Evolutionary conservation across 2,113 vertebrate species (phyloP), one percentile per base, ranked within the genome.

Genomic region (Caracal caracal): DNA sequence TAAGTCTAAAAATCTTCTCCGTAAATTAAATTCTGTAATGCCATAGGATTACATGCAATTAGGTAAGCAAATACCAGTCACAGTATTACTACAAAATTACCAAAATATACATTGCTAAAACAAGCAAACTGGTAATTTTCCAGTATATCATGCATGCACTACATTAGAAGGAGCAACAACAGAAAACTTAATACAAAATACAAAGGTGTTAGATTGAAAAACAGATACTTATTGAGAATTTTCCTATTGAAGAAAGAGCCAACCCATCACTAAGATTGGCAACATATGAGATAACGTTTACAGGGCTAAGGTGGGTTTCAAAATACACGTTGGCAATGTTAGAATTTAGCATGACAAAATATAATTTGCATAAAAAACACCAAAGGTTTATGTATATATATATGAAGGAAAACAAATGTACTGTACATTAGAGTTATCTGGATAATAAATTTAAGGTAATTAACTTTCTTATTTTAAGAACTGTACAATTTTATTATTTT

Each of bases 21-120:
- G 26, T n/a, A 68, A 86, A 95, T 96, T 73, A 97, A 85, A 92
- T 61, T 88, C 56, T 26, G 5, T 81, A 95, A 95, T 49, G 11
- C 22, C 65, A 71, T 2, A 93, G 66, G 73, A 91, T 91, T 93
- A 92, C 49, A 20, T 35, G 30, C 40, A 33, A 22, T 5, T 59
- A 84, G 10, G 37, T 78, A 94, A 83, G 3, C 70, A 71, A 92
- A 93, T 10, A 68, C n/a, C 75, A 90, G 88, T 51, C 81, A 71
- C 20, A 26, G 93, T 56, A 93, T 83, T 56, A 76, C 61, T 11
- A 61, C 26, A 35, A 30, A 78, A 78, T 78, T 30, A 51, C 24
- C 51, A 37, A 43, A 59, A 12, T 28, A n/a, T 22, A 61, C 71
- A 43, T 9, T 51, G 6, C 30, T 53, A 47, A 93, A 83, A 56